Evolutionary conservation across 2,113 vertebrate genomes (phyloP).

Genomic region (Apteryx mantelli): DNA sequence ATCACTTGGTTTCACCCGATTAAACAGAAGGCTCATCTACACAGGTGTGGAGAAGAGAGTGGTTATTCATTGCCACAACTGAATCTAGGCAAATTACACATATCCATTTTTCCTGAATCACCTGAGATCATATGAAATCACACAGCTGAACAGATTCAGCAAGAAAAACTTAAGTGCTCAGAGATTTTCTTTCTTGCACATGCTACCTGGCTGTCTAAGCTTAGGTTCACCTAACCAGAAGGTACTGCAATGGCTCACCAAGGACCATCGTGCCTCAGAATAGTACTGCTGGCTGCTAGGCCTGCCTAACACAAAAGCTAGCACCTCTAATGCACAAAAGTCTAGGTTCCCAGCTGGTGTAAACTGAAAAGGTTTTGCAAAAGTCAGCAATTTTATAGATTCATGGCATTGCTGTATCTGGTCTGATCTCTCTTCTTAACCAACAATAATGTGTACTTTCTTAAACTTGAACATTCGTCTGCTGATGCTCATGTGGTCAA

Average conservation of each 20-base stretch:
- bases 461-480: conserved; percentile 26
- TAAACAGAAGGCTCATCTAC: neutral
- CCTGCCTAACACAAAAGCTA: neutral
- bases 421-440: neutral
- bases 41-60: neutral
- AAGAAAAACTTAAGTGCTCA: neutral
- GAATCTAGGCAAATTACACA: neutral
- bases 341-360: neutral
- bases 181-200: neutral
- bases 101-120: neutral
- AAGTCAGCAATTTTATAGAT: neutral
- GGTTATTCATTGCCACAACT: neutral
- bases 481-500: conserved; percentile 16
- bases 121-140: neutral
- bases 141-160: neutral
- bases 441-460: neutral
- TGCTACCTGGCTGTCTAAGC: neutral
- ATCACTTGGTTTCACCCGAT: neutral
- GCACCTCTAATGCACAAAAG: neutral
- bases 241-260: neutral
- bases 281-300: too few relatives aligned
- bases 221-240: neutral
- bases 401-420: neutral
- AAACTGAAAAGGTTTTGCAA: neutral
- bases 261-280: neutral